A percentile compares a stretch with the other conserved stretches of the same genome.
phyloP scores from a whole-genome alignment of 2,113 vertebrate species.

The Orycteropus afer region DNA sequence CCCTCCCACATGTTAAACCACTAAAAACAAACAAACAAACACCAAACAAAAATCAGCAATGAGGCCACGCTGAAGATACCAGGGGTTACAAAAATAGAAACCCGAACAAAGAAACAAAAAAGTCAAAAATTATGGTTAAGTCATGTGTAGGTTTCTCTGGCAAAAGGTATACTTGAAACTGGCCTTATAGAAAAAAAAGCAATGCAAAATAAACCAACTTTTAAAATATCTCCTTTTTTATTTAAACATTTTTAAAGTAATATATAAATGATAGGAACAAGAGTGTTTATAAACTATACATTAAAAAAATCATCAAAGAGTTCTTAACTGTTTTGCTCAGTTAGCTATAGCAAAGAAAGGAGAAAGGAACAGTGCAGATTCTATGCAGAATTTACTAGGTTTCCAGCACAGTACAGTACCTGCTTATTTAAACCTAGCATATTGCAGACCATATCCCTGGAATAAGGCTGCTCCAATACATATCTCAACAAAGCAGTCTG shows the following conservation, averaged over 20 bases:
- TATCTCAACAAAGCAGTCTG: conserved; percentile 98
- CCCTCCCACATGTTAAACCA: conserved; percentile 86
- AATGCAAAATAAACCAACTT: conserved; percentile 91
- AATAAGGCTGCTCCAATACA: conserved; percentile 98
- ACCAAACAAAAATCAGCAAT: conserved; percentile 71
- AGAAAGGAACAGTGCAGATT: conserved; percentile 87
- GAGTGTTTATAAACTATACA: conserved; percentile 81
- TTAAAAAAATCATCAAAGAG: conserved; percentile 73
- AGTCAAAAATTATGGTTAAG: conserved; percentile 69
- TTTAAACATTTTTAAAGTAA: conserved; percentile 86
- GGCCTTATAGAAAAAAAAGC: conserved; percentile 93
- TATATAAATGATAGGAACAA: conserved; percentile 86
- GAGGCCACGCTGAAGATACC: conserved; percentile 72
- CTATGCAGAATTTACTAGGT: conserved; percentile 82
- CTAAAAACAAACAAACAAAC: conserved; percentile 55
- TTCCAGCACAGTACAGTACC: conserved; percentile 90
- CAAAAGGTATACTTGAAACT: conserved; percentile 90
- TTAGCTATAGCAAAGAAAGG: conserved; percentile 90
- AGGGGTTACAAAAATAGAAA: conserved; percentile 79
- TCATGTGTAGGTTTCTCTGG: conserved; percentile 86
- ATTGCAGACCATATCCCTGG: conserved; percentile 99
- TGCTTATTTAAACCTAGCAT: conserved; percentile 99
- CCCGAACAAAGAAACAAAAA: conserved; percentile 66
- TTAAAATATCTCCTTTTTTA: conserved; percentile 85
- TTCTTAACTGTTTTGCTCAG: conserved; percentile 89